Evolutionary conservation across 2,888 invertebrate genomes (phyloP).

Genomic region (Platycheirus rosarum): DNA sequence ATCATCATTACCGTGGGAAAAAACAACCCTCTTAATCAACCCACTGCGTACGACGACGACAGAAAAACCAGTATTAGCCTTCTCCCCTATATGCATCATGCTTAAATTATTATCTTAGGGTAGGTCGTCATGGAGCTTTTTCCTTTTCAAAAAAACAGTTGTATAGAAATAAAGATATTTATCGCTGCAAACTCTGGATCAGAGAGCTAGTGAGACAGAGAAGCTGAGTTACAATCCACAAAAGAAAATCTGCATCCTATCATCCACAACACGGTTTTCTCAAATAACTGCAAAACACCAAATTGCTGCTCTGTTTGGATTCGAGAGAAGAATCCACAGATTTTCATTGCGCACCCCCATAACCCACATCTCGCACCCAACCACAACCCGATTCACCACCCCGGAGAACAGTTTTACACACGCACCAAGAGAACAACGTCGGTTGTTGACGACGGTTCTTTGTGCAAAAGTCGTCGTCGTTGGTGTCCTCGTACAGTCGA

Average conservation of each 20-base stretch:
- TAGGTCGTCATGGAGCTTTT: constrained; percentile 49
- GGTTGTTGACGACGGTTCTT: constrained; percentile 17
- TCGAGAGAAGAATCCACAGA: constrained; percentile 48
- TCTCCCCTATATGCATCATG: constrained; percentile 30
- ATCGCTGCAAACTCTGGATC: constrained; percentile 13
- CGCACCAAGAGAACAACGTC: constrained; percentile 27
- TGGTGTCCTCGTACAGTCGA: constrained; percentile 29
- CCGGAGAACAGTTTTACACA: neutral
- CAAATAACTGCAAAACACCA: neutral
- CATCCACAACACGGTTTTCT: neutral
- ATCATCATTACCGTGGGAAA: constrained; percentile 31
- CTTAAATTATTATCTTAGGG: constrained; percentile 45
- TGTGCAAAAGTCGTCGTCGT: constrained; percentile 34
- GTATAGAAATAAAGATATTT: neutral
- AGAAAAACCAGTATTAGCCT: constrained; percentile 55
- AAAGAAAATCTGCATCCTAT: neutral
- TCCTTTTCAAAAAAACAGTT: constrained; percentile 14
- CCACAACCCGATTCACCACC: constrained; percentile 1
- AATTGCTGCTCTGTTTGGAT: constrained; percentile 6
- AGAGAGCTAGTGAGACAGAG: neutral
- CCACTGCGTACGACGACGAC: constrained; percentile 6
- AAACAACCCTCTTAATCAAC: constrained; percentile 24
- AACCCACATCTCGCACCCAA: neutral
- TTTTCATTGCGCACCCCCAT: constrained; percentile 50
- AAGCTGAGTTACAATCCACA: constrained; percentile 37